Percentiles rank a stretch among this genome's conserved stretches.
phyloP scores from a whole-genome alignment of 2,797 vertebrate genomes.

The Mormyrus proboscirostris region DNA sequence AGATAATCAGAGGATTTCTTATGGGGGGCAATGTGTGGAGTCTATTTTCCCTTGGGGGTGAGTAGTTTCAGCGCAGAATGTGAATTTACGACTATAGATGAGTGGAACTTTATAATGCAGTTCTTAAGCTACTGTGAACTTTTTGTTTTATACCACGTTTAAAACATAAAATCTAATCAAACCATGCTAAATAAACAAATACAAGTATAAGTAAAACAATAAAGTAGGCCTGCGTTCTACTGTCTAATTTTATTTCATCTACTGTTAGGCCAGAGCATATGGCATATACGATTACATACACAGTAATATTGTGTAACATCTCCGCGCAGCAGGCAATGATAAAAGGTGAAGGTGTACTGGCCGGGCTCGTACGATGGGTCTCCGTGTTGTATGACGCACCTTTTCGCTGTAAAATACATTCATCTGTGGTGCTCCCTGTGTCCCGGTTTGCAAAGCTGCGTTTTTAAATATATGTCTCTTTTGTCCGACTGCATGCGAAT shows the following conservation, averaged over 20 bases:
- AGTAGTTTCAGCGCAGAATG: neutral
- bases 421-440: neutral
- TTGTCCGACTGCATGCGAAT: neutral
- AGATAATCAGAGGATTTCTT: neutral
- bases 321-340: neutral
- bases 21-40: neutral
- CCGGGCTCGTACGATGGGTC: neutral
- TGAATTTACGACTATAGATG: neutral
- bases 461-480: neutral
- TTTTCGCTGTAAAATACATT: neutral
- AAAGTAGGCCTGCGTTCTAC: neutral
- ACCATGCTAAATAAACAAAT: neutral
- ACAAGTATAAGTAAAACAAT: neutral
- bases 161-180: neutral
- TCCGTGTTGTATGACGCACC: neutral
- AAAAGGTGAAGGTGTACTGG: neutral
- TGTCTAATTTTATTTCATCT: neutral
- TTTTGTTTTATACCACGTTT: neutral
- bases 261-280: neutral
- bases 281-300: neutral
- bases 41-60: neutral
- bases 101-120: neutral
- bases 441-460: neutral
- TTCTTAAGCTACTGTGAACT: neutral
- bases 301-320: neutral